Evolutionary conservation across 92 coral and sea anemone species (phyloP), one percentile per base, ranked within the genome.

Genomic region (Epizoanthus scotinus): DNA sequence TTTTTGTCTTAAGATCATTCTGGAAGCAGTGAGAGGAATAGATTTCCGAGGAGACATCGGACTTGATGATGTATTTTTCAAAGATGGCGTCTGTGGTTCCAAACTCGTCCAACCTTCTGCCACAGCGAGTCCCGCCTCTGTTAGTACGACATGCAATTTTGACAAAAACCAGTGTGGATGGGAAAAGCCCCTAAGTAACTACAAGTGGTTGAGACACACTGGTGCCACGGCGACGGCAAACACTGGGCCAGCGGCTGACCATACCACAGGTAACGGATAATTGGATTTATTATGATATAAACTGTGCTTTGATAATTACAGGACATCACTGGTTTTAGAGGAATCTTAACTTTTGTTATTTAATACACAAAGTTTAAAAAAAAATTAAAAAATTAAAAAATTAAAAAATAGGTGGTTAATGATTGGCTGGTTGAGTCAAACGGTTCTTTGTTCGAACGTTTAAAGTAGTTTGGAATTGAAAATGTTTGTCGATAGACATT

Each of bases 201-300:
- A 87, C 69, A 70, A 63, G 14, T 91, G 95, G 95, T 36, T 57
- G 2, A 52, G 87, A 36, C 88, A 89, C 67, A 24, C 80, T 9
- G 84, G 84, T 56, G 59, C 67, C 34, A 91, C 95, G 0, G 49
- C 78, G 62, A 89, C 92, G 17, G 53, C 70, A 71, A 49, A 85
- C 29, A 91, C 92, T 34, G 95, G 95, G 21, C 95, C 95, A 25
- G 18, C 57, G 60, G 19, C 70, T n/a, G 95, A 91, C 56, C 95
- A 88, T 77, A 91, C 95, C 5, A 61, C 70, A 8, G 92, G 95
- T 59, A 91, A 34, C 40, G 6, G 40, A 3, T 3, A 5, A 34
- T 34, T 34, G 40, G 40, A 34, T 34, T 34, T 34, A 34, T 34
- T 34, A 34, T 34, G 40, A 34, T 34, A 34, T 34, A 34, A 34